Percentiles rank a stretch among this genome's conserved stretches.
Evolutionary conservation across 2,888 invertebrate species (phyloP).

Genomic region (Odontomyia ornata): DNA sequence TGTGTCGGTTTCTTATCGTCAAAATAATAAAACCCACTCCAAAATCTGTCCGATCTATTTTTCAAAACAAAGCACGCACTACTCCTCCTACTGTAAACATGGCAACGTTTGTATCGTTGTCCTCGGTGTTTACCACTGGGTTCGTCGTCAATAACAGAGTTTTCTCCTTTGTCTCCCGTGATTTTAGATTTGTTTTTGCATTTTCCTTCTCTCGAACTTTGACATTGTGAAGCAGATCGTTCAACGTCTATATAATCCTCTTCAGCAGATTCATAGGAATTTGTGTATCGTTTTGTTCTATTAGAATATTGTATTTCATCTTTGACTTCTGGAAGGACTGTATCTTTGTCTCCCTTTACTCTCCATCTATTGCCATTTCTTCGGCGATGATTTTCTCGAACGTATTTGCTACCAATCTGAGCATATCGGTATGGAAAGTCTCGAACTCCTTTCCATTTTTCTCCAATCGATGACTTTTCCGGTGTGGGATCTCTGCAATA

Average conservation of each 20-base stretch:
- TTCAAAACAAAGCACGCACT: neutral
- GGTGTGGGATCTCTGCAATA: constrained; percentile 2
- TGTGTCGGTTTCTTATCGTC: no score
- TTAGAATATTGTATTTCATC: neutral
- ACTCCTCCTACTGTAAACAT: neutral
- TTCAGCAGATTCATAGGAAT: neutral
- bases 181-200: no score
- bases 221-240: no score
- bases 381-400: neutral
- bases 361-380: neutral
- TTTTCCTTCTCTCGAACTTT: no score
- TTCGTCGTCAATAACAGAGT: no score
- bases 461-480: neutral
- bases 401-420: neutral
- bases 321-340: neutral
- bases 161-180: no score
- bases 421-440: constrained; percentile 1
- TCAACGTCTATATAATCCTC: no score
- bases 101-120: neutral
- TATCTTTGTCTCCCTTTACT: neutral
- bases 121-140: no score
- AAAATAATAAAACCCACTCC: constrained; percentile 3
- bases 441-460: neutral
- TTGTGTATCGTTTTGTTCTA: neutral
- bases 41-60: neutral